Base-by-base conservation (phyloP, 2,888 invertebrate genomes). In the Piscicola geometra region DNA sequence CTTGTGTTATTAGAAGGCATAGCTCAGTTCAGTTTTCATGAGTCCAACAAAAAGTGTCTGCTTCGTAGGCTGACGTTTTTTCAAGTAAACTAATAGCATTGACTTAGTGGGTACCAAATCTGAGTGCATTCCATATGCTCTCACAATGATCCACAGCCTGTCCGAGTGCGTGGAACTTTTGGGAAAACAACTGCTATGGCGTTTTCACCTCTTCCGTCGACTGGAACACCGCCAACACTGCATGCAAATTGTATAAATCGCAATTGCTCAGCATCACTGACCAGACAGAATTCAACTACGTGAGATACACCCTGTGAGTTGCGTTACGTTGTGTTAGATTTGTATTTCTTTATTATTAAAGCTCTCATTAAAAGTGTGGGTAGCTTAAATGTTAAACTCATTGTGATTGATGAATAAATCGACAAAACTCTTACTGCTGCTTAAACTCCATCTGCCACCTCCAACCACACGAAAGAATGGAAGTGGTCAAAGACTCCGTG, bases 261-360 rank as follows among this genome's bases (percentile, higher is more conserved):
- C 35, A 35, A 2, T 1, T 73, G 64, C 35, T 52, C n/a, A 73
- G 73, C 64, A 73, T 73, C 28, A 25, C 73, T 5, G 73, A 73
- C 32, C 25, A 64, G 32, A 25, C 50, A 15, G 73, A 73, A 35
- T 73, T 73, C 33, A 41, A 73, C 33, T 73, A 64, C 36, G 15
- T 73, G 3, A 21, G n/a, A 9, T 21, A 32, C 28, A 1, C n/a
- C 21, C 9, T 73, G 73, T 73, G 25, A 73, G 33, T 64, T 32
- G 28, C 32, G 21, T 36, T 36, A 21, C 28, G n/a, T 70, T 41
- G n/a, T 41, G 25, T 28, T 36, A 25, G 25, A 56, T 5, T 15
- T 28, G 9, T 28, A 64, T 12, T n/a, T 50, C 12, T 50, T 50
- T 50, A 18, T 64, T 12, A 64, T 64, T 64, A 64, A 64, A 64